Conservation (phyloP, 1,140 invertebrate species). For the Palaemon carinicauda region DNA sequence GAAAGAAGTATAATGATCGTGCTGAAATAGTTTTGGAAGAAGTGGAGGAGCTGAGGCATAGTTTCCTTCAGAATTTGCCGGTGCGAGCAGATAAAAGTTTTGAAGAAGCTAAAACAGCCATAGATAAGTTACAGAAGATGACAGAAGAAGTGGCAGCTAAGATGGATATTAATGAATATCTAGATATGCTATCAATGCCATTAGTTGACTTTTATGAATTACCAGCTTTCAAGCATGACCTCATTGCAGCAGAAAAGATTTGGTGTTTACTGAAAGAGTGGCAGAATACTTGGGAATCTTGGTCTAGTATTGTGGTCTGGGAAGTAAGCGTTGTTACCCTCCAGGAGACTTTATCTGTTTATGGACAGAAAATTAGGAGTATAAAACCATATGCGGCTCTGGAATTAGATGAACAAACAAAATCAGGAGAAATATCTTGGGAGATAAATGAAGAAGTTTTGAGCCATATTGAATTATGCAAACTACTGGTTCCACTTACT, state of each 20-base stretch:
- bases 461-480: constrained; percentile 31
- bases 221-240: constrained; percentile 33
- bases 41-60: constrained; percentile 34
- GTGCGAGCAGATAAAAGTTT: constrained; percentile 25
- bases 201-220: constrained; percentile 43
- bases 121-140: constrained; percentile 22
- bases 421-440: constrained; percentile 39
- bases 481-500: constrained; percentile 38
- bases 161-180: constrained; percentile 39
- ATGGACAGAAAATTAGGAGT: constrained; percentile 32
- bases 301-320: constrained; percentile 33
- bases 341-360: constrained; percentile 39
- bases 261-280: constrained; percentile 38
- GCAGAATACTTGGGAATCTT: constrained; percentile 47
- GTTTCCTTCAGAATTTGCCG: constrained; percentile 31
- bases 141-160: constrained; percentile 32
- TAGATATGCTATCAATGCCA: constrained; percentile 26
- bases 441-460: constrained; percentile 43
- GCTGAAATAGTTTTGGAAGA: constrained; percentile 44
- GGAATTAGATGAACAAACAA: not conserved
- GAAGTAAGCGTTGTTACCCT: constrained; percentile 51
- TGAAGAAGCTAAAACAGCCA: constrained; percentile 3
- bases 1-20: constrained; percentile 34
- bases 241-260: constrained; percentile 42
- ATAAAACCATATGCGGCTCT: constrained; percentile 18